Base-by-base conservation (phyloP, 2,888 invertebrate species). In the Ypsolopha sequella region DNA sequence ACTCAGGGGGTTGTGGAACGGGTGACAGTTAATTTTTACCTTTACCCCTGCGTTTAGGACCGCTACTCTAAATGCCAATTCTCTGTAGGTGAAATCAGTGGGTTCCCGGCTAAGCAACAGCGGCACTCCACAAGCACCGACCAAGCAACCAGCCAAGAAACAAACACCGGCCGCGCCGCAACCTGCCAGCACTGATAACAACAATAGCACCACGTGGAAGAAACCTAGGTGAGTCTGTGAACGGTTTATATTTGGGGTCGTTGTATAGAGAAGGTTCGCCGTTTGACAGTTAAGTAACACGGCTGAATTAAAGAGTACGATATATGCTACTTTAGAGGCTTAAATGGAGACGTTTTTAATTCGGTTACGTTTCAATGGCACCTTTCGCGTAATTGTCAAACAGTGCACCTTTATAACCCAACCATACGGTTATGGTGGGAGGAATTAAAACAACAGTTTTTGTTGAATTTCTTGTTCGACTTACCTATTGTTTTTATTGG, bases 191-290 rank as follows among this genome's bases (percentile, higher is more conserved):
- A 52, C 58, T 0, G 76, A 80, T 56, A 84, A 85, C 66, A 84
- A 80, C 61, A 84, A 80, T 67, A 65, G 64, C 0, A 69, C 80
- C 9, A 69, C 79, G 0, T 79, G 81, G 81, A 85, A 84, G 66
- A 87, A 86, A 58, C 80, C 82, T 61, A 85, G 80, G 85, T 86
- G 74, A 63, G 65, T 55, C 44, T 39, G 41, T 8, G 8, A 13
- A 8, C 14, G 9, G 39, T 39, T n/a, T 39, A 39, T n/a, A n/a
- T 39, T 3, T 39, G 39, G 9, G 6, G 39, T n/a, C n/a, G n/a
- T n/a, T 39, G 39, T 1, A n/a, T 6, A 3, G n/a, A 3, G 39
- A 39, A 39, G 9, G 39, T 1, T 1, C 39, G 10, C 9, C 10
- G 39, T 24, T 24, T 24, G 24, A 24, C 24, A 24, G 24, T 4